These are phyloP conservation scores for Bombus haemorrhoidalis DNA, from an alignment of 1,140 invertebrate species.

Conservation along the genomic window DNA sequence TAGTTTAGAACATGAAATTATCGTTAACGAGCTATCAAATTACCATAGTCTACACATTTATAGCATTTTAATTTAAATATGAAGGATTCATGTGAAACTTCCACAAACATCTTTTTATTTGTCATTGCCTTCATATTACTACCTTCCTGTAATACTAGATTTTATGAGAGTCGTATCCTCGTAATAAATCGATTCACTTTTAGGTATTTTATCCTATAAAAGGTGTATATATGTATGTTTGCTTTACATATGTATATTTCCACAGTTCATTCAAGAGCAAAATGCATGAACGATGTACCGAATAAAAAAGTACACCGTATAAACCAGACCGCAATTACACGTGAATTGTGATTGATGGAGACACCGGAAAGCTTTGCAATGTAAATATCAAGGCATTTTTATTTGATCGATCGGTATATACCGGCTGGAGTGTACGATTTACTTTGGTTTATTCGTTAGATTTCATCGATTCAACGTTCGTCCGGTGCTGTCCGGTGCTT, in stretches of 20 bases:
- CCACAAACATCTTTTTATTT: neutral
- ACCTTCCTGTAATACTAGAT: neutral
- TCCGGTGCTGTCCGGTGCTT: neutral
- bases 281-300: too few relatives aligned
- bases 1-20: neutral
- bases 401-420: slow-evolving; percentile 9
- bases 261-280: too few relatives aligned
- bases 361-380: neutral
- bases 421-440: neutral
- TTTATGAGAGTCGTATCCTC: neutral
- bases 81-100: neutral
- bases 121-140: neutral
- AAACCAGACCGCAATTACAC: neutral
- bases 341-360: slow-evolving; percentile 18
- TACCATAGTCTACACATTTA: neutral
- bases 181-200: neutral
- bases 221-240: neutral
- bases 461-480: too few relatives aligned
- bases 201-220: neutral
- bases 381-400: slow-evolving; percentile 1
- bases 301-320: neutral
- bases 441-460: neutral
- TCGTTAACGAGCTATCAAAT: neutral
- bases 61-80: neutral
- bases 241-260: neutral